Evolutionary conservation across 2,113 vertebrate species (phyloP).

Genomic region (pig (Sus scrofa)): DNA sequence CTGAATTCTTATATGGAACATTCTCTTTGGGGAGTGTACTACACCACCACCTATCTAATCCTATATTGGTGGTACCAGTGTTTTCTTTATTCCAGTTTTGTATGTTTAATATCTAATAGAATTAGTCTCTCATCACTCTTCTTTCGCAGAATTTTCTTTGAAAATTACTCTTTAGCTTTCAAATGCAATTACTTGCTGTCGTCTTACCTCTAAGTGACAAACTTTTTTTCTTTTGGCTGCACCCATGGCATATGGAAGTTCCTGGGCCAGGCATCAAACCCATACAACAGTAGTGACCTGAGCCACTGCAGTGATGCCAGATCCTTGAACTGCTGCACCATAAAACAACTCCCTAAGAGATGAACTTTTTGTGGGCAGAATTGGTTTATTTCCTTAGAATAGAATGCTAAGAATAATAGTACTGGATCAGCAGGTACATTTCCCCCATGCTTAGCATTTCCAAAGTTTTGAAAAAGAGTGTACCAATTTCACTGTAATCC

Average conservation of each 20-base stretch:
- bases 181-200: conserved; percentile 41
- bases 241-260: too few relatives aligned
- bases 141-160: conserved; percentile 49
- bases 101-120: conserved; percentile 41
- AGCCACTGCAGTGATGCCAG: too few relatives aligned
- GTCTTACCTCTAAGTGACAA: neutral
- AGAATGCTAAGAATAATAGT: conserved; percentile 19
- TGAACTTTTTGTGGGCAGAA: neutral
- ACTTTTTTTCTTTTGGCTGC: too few relatives aligned
- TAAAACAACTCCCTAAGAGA: neutral
- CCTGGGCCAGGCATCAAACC: too few relatives aligned
- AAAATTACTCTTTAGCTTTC: conserved; percentile 59
- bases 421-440: neutral
- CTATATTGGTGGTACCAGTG: neutral
- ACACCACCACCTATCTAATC: conserved; percentile 1
- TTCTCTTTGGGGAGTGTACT: neutral
- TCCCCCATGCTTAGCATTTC: neutral
- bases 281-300: too few relatives aligned
- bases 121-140: conserved; percentile 5
- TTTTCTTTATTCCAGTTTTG: conserved; percentile 55
- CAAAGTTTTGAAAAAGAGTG: conserved; percentile 42
- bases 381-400: conserved; percentile 41
- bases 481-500: neutral
- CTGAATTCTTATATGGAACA: conserved; percentile 19
- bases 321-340: too few relatives aligned